Base-by-base conservation (phyloP, 2,888 invertebrate species). In the Masnerella sp. region DNA sequence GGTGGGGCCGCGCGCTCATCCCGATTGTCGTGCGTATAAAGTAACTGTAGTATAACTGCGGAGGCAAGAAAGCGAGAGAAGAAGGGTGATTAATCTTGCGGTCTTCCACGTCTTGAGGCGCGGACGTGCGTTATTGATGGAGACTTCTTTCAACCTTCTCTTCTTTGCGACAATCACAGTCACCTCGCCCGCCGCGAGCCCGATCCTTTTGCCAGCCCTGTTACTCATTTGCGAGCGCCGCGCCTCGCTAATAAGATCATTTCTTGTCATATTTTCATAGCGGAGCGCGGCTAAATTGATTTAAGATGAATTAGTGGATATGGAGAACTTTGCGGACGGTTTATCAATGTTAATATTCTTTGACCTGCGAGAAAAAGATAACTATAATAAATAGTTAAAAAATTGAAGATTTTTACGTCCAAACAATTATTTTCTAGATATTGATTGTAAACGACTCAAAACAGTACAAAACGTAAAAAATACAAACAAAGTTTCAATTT, bases 101-200 rank as follows among this genome's bases (percentile, higher is more conserved):
- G 87, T 87, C 87, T 86, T 86, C 85, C 83, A 85, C 84, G 85
- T 86, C 87, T 85, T 82, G 80, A 85, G 85, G 83, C 86, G 85
- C 82, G 84, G 87, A 87, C 85, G 84, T 85, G 85, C 84, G 86
- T 87, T 87, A 86, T 87, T 87, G 87, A 87, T 87, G 87, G 86
- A 85, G 85, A 86, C 84, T 86, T 86, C 86, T 85, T 87, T 86
- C 81, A 82, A 77, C 79, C 80, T 81, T 79, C 80, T 62, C 78
- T 78, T 75, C 76, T 61, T 61, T 34, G 58, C 62, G 56, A 73
- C 73, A 67, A 73, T 62, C 70, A 25, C 69, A 65, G 74, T 65
- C 74, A 61, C 69, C 70, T 65, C 56, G 25, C 4, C 5, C 25
- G 5, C 25, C 25, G 25, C 25, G 17, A 34, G 18, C 45, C 38